phyloP scores from a whole-genome alignment of 2,888 invertebrate species.

The Diarsia rubi region DNA sequence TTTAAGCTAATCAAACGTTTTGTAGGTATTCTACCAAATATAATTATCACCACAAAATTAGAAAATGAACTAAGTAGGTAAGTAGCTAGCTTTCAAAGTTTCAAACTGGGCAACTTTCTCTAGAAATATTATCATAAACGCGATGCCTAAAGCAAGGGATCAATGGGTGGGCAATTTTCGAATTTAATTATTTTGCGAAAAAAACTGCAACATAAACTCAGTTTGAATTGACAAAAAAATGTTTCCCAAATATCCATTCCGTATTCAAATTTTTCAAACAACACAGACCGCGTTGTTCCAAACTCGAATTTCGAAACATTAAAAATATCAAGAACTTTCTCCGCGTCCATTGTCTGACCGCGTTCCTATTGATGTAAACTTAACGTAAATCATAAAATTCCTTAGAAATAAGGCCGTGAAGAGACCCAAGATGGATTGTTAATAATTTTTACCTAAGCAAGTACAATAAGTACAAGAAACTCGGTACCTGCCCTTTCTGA shows the following conservation, averaged over 20 bases:
- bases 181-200: slow-evolving; percentile 1
- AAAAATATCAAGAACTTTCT: slow-evolving; percentile 60
- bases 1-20: too few species aligned
- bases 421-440: slow-evolving; percentile 61
- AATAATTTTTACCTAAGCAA: slow-evolving; percentile 57
- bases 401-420: slow-evolving; percentile 44
- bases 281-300: slow-evolving; percentile 29
- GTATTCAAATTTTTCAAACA: slow-evolving; percentile 35
- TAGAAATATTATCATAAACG: background rate
- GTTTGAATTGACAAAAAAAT: slow-evolving; percentile 7
- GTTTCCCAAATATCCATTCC: background rate
- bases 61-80: background rate
- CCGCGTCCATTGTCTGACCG: slow-evolving; percentile 53
- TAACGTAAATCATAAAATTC: slow-evolving; percentile 68
- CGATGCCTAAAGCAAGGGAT: background rate
- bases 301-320: slow-evolving; percentile 53
- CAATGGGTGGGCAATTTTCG: background rate
- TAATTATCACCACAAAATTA: too few species aligned
- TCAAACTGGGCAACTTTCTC: background rate
- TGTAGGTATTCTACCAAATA: too few species aligned
- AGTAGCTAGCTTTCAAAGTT: background rate
- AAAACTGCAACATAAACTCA: background rate
- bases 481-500: slow-evolving; percentile 60
- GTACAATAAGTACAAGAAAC: slow-evolving; percentile 62
- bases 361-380: slow-evolving; percentile 56